phyloP scores from a whole-genome alignment of 2,797 vertebrate genomes.

The Brotula barbata region DNA sequence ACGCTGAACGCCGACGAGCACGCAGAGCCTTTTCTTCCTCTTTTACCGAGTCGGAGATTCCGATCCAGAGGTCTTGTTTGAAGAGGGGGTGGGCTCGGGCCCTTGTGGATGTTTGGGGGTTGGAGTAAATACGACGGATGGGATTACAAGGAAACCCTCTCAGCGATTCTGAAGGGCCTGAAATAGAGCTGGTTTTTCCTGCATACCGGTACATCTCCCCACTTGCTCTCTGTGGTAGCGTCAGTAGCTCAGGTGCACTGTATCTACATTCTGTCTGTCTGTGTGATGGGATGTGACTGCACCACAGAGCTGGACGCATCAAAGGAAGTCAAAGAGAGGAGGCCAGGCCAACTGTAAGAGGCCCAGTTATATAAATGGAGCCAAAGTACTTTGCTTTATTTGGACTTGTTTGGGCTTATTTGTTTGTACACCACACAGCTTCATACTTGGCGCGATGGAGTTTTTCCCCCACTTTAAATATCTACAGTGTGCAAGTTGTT shows the following conservation, averaged over 20 bases:
- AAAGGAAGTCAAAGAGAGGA: conserved; percentile 67
- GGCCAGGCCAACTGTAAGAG: conserved; percentile 73
- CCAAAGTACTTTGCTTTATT: conserved; percentile 81
- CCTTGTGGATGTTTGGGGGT: conserved; percentile 50
- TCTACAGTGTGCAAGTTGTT: conserved; percentile 62
- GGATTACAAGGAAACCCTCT: conserved; percentile 77
- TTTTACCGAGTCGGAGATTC: conserved; percentile 58
- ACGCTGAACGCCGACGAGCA: conserved; percentile 44
- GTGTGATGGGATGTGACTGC: conserved; percentile 71
- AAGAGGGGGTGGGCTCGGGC: conserved; percentile 63
- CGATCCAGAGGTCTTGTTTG: conserved; percentile 67
- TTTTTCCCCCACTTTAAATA: conserved; percentile 69
- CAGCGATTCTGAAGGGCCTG: conserved; percentile 67
- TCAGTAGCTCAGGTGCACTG: conserved; percentile 72
- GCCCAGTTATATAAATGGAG: conserved; percentile 75
- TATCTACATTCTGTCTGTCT: conserved; percentile 65
- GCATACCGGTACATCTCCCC: conserved; percentile 71
- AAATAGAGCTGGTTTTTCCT: conserved; percentile 76
- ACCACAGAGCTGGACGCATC: conserved; percentile 68
- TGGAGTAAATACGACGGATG: conserved; percentile 74
- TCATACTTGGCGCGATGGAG: conserved; percentile 69
- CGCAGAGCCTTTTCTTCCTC: conserved; percentile 13
- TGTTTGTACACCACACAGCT: conserved; percentile 77
- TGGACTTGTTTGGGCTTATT: conserved; percentile 78
- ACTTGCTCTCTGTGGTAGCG: conserved; percentile 69